phyloP scores from a whole-genome alignment of 1,140 invertebrate species.

The Pemphigus obesinymphae region DNA sequence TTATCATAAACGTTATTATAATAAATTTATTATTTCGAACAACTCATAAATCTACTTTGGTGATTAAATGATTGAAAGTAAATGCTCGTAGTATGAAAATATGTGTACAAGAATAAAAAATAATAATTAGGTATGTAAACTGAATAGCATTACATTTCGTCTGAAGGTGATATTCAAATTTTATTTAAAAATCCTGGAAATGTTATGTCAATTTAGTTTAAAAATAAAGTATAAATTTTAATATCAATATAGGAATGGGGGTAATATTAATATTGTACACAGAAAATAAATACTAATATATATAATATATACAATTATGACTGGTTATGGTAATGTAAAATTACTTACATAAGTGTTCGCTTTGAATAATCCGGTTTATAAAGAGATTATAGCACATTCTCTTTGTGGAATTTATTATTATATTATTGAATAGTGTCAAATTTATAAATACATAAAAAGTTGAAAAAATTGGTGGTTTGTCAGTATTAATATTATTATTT shows the following conservation, averaged over 20 bases:
- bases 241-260: not conserved
- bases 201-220: not conserved
- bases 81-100: too few relatives aligned
- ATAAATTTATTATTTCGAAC: too few relatives aligned
- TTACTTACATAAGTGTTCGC: not conserved
- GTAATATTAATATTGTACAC: not conserved
- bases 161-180: not conserved
- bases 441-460: not conserved
- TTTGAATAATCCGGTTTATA: slow-evolving; percentile 13
- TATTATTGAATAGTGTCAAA: not conserved
- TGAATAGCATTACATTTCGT: not conserved
- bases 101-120: not conserved
- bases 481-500: too few relatives aligned
- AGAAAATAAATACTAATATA: not conserved
- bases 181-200: not conserved
- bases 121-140: not conserved
- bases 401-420: not conserved
- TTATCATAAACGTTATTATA: too few relatives aligned
- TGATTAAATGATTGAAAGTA: too few relatives aligned
- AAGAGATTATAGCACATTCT: not conserved
- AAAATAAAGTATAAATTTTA: not conserved
- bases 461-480: not conserved
- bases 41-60: too few relatives aligned
- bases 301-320: not conserved
- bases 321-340: slow-evolving; percentile 20